phyloP scores from a whole-genome alignment of 2,888 invertebrate species.

The Octodonta nipae region DNA sequence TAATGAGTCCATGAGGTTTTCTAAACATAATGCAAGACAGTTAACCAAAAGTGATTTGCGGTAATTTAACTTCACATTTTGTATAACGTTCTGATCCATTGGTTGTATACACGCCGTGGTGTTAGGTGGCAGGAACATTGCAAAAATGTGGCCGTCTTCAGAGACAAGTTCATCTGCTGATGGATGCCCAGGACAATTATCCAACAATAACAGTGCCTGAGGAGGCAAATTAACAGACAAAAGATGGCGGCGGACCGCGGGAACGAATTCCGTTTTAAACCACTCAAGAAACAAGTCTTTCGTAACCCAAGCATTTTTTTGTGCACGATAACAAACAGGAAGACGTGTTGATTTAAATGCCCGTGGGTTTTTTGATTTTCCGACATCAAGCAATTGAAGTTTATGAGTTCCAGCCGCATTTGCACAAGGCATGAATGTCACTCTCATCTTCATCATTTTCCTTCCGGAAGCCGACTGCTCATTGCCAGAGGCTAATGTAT shows the following conservation, averaged over 20 bases:
- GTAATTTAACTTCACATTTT: background rate
- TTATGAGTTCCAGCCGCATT: conserved; percentile 1
- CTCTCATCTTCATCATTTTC: too few species aligned
- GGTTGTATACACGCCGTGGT: background rate
- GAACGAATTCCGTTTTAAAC: background rate
- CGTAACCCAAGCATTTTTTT: background rate
- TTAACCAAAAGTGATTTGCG: background rate
- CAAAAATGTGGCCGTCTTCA: background rate
- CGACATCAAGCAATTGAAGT: background rate
- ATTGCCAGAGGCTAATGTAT: too few species aligned
- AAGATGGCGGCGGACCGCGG: background rate
- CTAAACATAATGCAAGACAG: too few species aligned
- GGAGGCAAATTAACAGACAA: background rate
- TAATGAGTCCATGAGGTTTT: too few species aligned
- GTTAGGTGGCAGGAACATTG: background rate
- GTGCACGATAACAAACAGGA: background rate
- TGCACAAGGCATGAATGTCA: conserved; percentile 1
- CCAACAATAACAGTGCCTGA: background rate
- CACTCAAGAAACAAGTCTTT: background rate
- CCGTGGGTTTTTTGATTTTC: background rate
- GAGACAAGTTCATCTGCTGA: background rate
- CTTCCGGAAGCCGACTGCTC: too few species aligned
- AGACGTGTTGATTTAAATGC: background rate
- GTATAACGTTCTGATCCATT: background rate
- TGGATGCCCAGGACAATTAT: background rate